Conservation (phyloP, 2,888 invertebrate genomes). For the Polydrusus tereticollis region DNA sequence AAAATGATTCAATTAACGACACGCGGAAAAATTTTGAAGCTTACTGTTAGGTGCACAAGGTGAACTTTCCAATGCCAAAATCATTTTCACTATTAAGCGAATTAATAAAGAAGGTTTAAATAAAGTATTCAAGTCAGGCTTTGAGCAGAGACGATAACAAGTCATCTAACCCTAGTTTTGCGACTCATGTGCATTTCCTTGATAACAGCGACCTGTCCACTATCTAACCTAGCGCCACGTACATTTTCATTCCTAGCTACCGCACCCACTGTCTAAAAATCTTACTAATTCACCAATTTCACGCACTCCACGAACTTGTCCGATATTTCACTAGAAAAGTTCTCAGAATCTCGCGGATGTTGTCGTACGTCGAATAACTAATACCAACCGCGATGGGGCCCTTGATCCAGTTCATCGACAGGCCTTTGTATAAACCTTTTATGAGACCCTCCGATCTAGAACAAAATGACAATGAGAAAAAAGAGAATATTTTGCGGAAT, state of each 20-base stretch:
- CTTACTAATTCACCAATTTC: background rate
- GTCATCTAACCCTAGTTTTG: too few species aligned
- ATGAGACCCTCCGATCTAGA: conserved; percentile 87
- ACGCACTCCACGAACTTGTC: conserved; percentile 38
- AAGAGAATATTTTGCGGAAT: too few species aligned
- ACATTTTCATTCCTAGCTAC: background rate
- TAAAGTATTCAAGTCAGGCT: too few species aligned
- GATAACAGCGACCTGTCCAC: background rate
- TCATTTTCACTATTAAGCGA: too few species aligned
- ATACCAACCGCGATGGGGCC: conserved; percentile 94
- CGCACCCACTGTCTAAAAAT: background rate
- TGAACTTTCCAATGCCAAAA: too few species aligned
- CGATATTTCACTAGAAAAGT: conserved; percentile 56
- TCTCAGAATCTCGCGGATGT: conserved; percentile 75
- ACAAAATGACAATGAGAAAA: too few species aligned
- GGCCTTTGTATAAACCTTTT: conserved; percentile 95
- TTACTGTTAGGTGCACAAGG: too few species aligned
- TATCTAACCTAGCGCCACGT: background rate
- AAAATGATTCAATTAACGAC: too few species aligned
- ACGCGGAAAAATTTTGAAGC: too few species aligned
- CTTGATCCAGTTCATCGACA: conserved; percentile 99
- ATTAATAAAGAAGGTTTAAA: too few species aligned
- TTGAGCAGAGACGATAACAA: too few species aligned
- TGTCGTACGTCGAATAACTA: conserved; percentile 95
- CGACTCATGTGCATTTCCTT: background rate